These are phyloP conservation scores for Sandelia bainsii DNA, from an alignment of 2,797 vertebrate species.

Conservation along the genomic window DNA sequence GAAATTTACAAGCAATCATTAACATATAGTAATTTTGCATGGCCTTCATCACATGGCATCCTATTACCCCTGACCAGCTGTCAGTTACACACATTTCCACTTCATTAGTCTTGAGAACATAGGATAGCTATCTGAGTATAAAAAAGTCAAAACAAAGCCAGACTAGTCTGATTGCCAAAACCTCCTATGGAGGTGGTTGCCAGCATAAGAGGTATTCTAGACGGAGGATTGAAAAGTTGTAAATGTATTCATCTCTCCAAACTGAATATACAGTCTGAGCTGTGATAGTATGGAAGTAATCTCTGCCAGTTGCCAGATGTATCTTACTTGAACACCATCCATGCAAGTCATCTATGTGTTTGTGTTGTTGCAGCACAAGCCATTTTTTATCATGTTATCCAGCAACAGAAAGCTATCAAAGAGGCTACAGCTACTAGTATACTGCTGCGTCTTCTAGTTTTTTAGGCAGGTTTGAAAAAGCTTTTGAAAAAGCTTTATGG, in stretches of 20 bases:
- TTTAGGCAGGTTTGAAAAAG: too few relatives aligned
- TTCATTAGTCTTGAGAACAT: background rate
- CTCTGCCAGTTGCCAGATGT: too few relatives aligned
- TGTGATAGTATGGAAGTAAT: too few relatives aligned
- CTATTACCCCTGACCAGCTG: background rate
- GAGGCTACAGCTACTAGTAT: background rate
- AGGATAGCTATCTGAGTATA: background rate
- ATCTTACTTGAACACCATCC: too few relatives aligned
- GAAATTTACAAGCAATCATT: too few relatives aligned
- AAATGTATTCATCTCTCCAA: background rate
- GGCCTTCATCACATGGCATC: too few relatives aligned
- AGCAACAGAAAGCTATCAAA: background rate
- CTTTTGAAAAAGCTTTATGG: too few relatives aligned
- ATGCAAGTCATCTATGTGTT: background rate
- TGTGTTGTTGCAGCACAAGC: background rate
- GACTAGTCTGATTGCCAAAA: constrained; percentile 1
- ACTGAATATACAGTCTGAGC: too few relatives aligned
- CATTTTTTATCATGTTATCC: background rate
- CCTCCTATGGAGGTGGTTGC: background rate
- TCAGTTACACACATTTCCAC: background rate
- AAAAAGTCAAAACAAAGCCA: background rate
- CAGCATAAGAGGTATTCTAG: background rate
- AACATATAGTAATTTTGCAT: too few relatives aligned
- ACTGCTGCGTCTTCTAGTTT: background rate
- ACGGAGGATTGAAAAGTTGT: constrained; percentile 8